Evolutionary conservation across 2,888 invertebrate species (phyloP), one percentile per base, ranked within the genome.

Genomic region (Vanessa cardui): DNA sequence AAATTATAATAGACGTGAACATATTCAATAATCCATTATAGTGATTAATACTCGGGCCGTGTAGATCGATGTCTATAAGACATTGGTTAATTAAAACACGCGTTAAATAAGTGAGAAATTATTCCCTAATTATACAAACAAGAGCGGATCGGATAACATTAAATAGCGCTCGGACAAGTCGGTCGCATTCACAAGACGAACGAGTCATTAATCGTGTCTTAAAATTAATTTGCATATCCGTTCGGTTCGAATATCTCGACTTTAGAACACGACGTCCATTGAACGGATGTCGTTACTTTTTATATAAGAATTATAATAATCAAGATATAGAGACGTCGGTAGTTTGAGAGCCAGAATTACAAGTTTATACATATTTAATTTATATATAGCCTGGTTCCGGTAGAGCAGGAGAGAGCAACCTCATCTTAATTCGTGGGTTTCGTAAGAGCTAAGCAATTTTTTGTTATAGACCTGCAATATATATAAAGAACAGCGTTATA

Each of bases 191-290:
- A 45, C 33, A 54, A 68, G 68, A 64, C 64, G 68, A 61, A 45
- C 64, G 64, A 68, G 58, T 65, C 68, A 65, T 70, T 70, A 70
- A 70, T 70, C 64, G 54, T 26, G 58, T 65, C 65, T 71, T 68
- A 54, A 68, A 71, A 65, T 65, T 71, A 68, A 71, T 68, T 68
- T 71, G 65, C 68, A 68, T 71, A 71, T 71, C 70, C 70, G 70
- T 60, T 68, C 54, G 54, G 44, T 58, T 65, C 59, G 47, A 70
- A 62, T 62, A 44, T 68, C 68, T 68, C 62, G 64, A 61, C 58
- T 70, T 26, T 61, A 47, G 70, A 65, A 64, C 62, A 39, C 62
- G 52, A 59, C 59, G 59, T 54, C 49, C 45, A 62, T 31, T 46
- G 49, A 62, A 33, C 70, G 70, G 70, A 70, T 52, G 70, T 68